Percentiles rank a stretch among this genome's conserved stretches.
phyloP scores from a whole-genome alignment of 2,797 vertebrate genomes.

The Halcyon badia region DNA sequence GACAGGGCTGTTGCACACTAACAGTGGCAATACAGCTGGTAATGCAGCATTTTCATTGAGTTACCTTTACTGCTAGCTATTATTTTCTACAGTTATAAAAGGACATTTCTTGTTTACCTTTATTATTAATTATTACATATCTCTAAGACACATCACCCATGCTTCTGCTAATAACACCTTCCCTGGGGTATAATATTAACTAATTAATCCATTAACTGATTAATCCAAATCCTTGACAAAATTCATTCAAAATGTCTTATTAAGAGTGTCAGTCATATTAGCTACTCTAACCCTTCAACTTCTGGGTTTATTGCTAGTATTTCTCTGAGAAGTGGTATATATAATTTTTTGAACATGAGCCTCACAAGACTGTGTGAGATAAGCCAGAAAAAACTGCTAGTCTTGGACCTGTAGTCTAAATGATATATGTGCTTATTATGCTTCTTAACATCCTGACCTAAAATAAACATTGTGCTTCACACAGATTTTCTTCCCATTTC shows the following conservation, averaged over 20 bases:
- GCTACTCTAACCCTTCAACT: background rate
- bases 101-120: conserved; percentile 15
- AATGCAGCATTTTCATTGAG: background rate
- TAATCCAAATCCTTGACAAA: conserved; percentile 44
- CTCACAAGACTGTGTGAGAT: background rate
- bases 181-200: background rate
- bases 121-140: conserved; percentile 1
- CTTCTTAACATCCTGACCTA: background rate
- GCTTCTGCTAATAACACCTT: background rate
- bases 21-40: background rate
- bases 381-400: background rate
- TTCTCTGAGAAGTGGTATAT: background rate
- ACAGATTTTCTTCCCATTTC: background rate
- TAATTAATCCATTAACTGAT: conserved; percentile 48
- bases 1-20: conserved; percentile 20
- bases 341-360: background rate
- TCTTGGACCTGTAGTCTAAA: background rate
- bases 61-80: conserved; percentile 37
- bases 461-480: background rate
- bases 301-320: background rate
- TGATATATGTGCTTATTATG: background rate
- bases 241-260: conserved; percentile 30
- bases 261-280: conserved; percentile 58
- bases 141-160: background rate
- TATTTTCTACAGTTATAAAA: conserved; percentile 26